A percentile compares a stretch with the other conserved stretches of the same genome.
Conservation (phyloP, 2,113 vertebrate species). For the Nettapus auritus region DNA sequence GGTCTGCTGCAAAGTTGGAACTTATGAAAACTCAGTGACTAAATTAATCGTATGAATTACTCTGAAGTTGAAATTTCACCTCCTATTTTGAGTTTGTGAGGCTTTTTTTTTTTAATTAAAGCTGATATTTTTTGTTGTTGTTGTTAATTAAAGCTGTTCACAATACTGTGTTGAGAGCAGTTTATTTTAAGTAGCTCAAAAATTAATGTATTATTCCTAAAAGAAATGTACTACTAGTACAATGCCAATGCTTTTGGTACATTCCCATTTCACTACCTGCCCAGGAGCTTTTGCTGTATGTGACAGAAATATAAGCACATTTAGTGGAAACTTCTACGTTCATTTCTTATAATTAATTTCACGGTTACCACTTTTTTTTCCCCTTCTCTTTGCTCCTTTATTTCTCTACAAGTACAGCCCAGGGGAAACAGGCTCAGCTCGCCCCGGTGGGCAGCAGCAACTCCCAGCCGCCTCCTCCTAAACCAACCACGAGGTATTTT, state of each 20-base stretch:
- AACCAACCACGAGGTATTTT: fast-evolving
- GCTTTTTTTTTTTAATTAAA: not conserved
- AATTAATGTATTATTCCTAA: not conserved
- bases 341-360: not conserved
- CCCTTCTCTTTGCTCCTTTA: not conserved
- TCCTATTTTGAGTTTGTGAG: not conserved
- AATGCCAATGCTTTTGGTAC: not conserved
- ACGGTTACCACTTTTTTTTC: fast-evolving
- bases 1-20: not conserved
- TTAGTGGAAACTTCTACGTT: fast-evolving
- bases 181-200: not conserved
- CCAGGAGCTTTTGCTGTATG: fast-evolving
- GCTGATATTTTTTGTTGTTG: not conserved
- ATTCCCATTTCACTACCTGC: not conserved
- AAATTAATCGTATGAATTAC: not conserved
- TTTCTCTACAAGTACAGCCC: not conserved
- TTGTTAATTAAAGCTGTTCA: not conserved
- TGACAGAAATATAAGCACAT: fast-evolving
- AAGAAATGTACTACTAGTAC: not conserved
- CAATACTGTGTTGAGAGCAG: fast-evolving
- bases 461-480: not conserved
- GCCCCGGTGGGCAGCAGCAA: no score
- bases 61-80: not conserved
- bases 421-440: no score
- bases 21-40: not conserved